Conservation (phyloP, 2,113 vertebrate species). For the Cichladusa arquata region DNA sequence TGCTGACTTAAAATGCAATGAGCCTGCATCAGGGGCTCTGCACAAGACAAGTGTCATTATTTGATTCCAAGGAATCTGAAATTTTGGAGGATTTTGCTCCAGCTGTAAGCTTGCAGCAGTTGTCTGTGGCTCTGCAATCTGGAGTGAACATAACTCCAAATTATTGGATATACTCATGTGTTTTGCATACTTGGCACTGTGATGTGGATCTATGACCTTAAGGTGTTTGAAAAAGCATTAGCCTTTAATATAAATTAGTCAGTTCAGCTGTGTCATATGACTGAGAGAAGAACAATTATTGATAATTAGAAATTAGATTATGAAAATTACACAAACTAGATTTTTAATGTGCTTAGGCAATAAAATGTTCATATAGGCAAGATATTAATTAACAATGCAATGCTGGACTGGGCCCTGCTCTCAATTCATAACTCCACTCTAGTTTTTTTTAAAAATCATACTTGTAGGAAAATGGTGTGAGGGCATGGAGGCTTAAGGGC, state of each 20-base stretch:
- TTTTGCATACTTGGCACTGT: fast-evolving
- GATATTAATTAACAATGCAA: not conserved
- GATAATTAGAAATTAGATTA: not conserved
- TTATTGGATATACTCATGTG: fast-evolving
- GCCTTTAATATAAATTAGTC: not conserved
- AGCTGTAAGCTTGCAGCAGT: not conserved
- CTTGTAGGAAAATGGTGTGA: not conserved
- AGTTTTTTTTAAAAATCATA: not conserved
- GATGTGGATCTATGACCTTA: not conserved
- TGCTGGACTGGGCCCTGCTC: not conserved
- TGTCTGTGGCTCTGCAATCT: not conserved
- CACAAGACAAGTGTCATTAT: not conserved
- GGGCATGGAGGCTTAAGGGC: not conserved
- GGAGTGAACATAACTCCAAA: not conserved
- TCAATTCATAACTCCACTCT: not conserved
- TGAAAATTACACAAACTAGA: not conserved
- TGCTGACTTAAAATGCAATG: not conserved
- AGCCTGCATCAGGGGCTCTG: not conserved
- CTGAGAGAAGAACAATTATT: not conserved
- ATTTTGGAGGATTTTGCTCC: not conserved
- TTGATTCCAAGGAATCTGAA: not conserved
- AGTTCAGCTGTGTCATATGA: not conserved
- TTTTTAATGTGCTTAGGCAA: not conserved
- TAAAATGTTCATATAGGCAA: not conserved
- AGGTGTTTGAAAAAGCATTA: not conserved